Evolutionary conservation across 2,888 invertebrate species (phyloP).

Genomic region (Panorpa germanica): DNA sequence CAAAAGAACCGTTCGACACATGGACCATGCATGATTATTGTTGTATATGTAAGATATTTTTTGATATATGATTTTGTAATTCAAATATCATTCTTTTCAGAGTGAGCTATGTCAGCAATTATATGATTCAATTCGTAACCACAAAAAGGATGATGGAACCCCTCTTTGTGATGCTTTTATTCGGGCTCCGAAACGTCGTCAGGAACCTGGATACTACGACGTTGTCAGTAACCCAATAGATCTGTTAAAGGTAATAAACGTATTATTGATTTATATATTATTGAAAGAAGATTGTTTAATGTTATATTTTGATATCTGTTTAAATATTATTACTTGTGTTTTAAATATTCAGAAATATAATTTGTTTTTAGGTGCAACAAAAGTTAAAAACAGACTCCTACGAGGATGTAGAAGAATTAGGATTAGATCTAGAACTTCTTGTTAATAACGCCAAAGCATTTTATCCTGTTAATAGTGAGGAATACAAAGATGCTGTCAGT

Average conservation of each 20-base stretch:
- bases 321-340: no score
- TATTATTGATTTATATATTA: no score
- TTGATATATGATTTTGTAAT: conserved; percentile 6
- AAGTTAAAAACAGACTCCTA: conserved; percentile 96
- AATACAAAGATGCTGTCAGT: conserved; percentile 78
- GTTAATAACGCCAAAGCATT: conserved; percentile 90
- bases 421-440: conserved; percentile 76
- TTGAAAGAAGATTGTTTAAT: no score
- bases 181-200: conserved; percentile 81
- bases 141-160: conserved; percentile 82
- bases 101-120: conserved; percentile 78
- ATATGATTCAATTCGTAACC: conserved; percentile 77
- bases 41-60: no score
- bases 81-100: conserved; percentile 27
- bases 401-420: conserved; percentile 79
- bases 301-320: no score
- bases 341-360: no score
- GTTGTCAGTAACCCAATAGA: conserved; percentile 92
- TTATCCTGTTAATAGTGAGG: conserved; percentile 70
- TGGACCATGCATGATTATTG: conserved; percentile 3
- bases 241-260: conserved; percentile 53
- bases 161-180: conserved; percentile 88
- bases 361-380: conserved; percentile 70
- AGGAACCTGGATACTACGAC: conserved; percentile 80
- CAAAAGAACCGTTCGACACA: conserved; percentile 3